A percentile compares a stretch with the other conserved stretches of the same genome.
Conservation (phyloP, 2,113 vertebrate genomes). For the Sorex fumeus region DNA sequence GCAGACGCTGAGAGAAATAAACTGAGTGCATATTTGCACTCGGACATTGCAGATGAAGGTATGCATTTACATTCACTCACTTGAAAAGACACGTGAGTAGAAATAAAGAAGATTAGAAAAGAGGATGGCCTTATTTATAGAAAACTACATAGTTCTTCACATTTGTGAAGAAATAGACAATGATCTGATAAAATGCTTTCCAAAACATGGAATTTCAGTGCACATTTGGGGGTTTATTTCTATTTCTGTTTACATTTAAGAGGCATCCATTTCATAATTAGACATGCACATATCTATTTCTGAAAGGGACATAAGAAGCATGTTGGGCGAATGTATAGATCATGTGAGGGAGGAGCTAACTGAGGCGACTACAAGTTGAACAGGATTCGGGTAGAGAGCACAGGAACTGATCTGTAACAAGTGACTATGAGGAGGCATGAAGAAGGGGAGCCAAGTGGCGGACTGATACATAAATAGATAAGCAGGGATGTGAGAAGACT, state of each 20-base stretch:
- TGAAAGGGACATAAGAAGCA: background rate
- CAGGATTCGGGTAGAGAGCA: background rate
- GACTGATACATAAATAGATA: too few relatives aligned
- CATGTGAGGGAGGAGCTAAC: background rate
- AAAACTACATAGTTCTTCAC: background rate
- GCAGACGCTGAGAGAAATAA: background rate
- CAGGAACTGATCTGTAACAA: background rate
- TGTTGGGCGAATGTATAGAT: background rate
- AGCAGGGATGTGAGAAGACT: background rate
- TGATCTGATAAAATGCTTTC: background rate
- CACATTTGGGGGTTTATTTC: background rate
- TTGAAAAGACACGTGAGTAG: background rate
- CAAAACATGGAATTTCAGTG: background rate
- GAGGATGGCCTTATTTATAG: background rate
- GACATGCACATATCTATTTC: background rate
- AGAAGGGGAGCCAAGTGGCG: background rate
- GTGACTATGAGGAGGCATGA: background rate
- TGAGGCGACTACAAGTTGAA: background rate
- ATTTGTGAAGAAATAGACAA: constrained; percentile 6
- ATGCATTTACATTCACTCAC: background rate
- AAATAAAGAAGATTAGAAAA: background rate
- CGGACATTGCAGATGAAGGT: background rate
- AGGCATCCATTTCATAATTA: background rate
- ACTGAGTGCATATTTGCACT: background rate
- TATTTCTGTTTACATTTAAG: constrained; percentile 20